Base-by-base conservation (phyloP, 2,797 vertebrate genomes). In the Siniperca undulata region DNA sequence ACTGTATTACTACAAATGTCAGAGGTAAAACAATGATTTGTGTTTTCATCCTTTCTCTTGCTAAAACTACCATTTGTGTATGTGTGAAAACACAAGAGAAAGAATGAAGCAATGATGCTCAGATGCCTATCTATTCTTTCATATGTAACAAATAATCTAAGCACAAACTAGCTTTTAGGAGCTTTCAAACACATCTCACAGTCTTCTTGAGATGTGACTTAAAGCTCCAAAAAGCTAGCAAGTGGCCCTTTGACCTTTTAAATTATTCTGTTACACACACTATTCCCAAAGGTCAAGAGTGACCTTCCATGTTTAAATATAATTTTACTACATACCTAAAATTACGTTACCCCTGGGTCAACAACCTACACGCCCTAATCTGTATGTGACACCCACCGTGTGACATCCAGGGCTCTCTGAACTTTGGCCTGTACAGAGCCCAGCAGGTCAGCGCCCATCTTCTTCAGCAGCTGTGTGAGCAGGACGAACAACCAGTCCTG, bases 361-460 rank as follows among this genome's bases (percentile, higher is more conserved):
- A 13, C 20, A 34, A 52, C 55, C 0, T 22, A 3, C 22, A 11
- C 22, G 11, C 13, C 12, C 27, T 59, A 17, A 48, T 27, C 56
- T 76, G 6, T 24, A 52, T 61, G 5, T 48, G 14, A 50, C 27
- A 80, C 91, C 90, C 92, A 98, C 98, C 98, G 97, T 78, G 98
- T 99, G 89, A 99, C 81, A 90, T 99, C 98, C 74, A 99, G 96
- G 17, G 98, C 97, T 92, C 96, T 98, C 93, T 99, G 98, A 88
- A 99, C 98, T 95, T 99, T 99, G 91, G 97, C 97, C 93, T 99
- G 98, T 42, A 99, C 98, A 3, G 98, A 99, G 50, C 98, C 98
- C 82, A 99, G 96, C 89, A 99, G 96, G 94, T 99, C 98, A 0
- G 98, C 98, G 68, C 98, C 98, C 98, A 98, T 99, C 96, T 99